Conservation (phyloP, 2,113 vertebrate species). For the Esox niger region DNA sequence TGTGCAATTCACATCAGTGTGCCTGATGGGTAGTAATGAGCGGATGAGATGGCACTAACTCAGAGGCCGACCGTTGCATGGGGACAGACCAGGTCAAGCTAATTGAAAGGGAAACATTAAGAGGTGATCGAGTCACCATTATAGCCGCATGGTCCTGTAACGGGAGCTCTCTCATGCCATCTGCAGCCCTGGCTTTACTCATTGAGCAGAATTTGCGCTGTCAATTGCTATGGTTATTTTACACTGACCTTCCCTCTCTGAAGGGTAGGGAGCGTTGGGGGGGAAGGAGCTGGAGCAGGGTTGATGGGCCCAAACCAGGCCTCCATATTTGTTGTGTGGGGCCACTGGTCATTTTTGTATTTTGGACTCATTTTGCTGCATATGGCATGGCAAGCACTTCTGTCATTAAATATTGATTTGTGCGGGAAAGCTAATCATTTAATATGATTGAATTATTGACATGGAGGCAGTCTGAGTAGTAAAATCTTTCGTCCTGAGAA, state of each 20-base stretch:
- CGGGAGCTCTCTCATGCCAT: not conserved
- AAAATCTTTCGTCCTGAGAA: not conserved
- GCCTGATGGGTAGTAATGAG: not conserved
- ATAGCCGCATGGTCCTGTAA: constrained; percentile 3
- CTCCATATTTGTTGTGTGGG: no score
- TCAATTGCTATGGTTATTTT: not conserved
- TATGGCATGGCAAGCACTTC: not conserved
- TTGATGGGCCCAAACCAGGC: no score
- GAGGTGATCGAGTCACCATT: not conserved
- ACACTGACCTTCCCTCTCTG: no score
- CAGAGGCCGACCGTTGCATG: not conserved
- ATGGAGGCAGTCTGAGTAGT: not conserved
- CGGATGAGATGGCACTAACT: not conserved
- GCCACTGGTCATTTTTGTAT: no score
- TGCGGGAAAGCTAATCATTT: constrained; percentile 9
- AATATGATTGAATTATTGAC: constrained; percentile 26
- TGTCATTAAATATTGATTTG: constrained; percentile 18
- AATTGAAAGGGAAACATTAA: not conserved
- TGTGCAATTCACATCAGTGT: not conserved
- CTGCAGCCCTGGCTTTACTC: constrained; percentile 1
- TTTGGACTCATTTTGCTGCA: no score
- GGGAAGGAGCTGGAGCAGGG: no score
- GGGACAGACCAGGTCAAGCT: constrained; percentile 10
- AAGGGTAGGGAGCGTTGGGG: no score
- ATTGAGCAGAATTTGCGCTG: not conserved